These are phyloP conservation scores for Blastobasis adustella DNA, from an alignment of 2,888 invertebrate genomes.

Conservation along the genomic window DNA sequence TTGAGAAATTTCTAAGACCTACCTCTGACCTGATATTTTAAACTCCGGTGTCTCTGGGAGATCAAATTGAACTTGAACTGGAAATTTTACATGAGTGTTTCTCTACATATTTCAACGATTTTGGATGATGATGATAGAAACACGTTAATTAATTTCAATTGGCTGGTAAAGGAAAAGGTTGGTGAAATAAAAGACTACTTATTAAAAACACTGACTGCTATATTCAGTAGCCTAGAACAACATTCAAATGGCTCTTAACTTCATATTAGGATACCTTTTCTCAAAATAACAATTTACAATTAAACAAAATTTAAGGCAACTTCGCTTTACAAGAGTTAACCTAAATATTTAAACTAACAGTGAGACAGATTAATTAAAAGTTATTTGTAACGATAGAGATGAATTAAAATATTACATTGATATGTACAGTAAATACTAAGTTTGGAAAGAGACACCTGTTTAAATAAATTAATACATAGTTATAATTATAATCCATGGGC, in stretches of 20 bases:
- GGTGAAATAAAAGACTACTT: slow-evolving; percentile 31
- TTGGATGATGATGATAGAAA: too few species aligned
- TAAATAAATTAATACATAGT: slow-evolving; percentile 26
- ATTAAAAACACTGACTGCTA: slow-evolving; percentile 68
- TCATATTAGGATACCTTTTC: slow-evolving; percentile 5
- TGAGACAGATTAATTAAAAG: too few species aligned
- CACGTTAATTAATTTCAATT: too few species aligned
- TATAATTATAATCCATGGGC: too few species aligned
- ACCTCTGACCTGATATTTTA: too few species aligned
- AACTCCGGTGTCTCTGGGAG: too few species aligned
- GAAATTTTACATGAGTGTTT: too few species aligned
- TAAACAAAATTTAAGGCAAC: neutral
- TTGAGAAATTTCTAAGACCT: too few species aligned
- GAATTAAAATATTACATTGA: slow-evolving; percentile 15
- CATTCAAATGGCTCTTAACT: slow-evolving; percentile 53
- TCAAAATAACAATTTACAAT: slow-evolving; percentile 14
- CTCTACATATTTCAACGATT: too few species aligned
- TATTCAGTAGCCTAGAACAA: slow-evolving; percentile 69
- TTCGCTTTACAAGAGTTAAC: neutral
- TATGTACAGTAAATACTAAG: slow-evolving; percentile 14
- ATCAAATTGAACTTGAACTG: too few species aligned
- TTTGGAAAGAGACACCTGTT: slow-evolving; percentile 9
- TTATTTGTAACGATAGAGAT: neutral
- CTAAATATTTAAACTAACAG: too few species aligned
- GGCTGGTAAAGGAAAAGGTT: neutral